Conservation (phyloP, 2,888 invertebrate genomes). For the Lepidocyrtinus sp. region DNA sequence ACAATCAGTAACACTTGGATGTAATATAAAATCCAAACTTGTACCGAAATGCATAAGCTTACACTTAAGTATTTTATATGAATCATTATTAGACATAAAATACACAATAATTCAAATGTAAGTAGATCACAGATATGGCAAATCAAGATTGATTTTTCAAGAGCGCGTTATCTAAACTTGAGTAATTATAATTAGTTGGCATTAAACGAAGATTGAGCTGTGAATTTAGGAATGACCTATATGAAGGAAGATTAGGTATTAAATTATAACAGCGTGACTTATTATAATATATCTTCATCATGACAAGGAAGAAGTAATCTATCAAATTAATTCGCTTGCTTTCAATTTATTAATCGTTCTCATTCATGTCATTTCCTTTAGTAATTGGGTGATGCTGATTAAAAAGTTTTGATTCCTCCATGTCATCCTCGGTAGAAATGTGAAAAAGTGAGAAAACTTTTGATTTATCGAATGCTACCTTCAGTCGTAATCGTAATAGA, state of each 20-base stretch:
- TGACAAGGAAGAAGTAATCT: neutral
- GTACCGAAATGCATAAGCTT: too few species aligned
- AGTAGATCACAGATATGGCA: slow-evolving; percentile 34
- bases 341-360: neutral
- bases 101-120: too few species aligned
- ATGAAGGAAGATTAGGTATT: too few species aligned
- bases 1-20: neutral
- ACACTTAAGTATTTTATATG: too few species aligned
- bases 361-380: neutral
- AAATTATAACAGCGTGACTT: too few species aligned
- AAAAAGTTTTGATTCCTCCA: neutral
- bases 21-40: slow-evolving; percentile 5
- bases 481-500: neutral
- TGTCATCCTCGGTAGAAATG: slow-evolving; percentile 21
- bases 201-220: too few species aligned
- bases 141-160: too few species aligned
- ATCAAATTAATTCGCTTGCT: neutral
- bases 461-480: neutral
- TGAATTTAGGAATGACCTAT: too few species aligned
- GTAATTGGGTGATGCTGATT: neutral
- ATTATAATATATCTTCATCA: too few species aligned
- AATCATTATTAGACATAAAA: too few species aligned
- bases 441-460: slow-evolving; percentile 41
- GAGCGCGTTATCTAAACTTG: too few species aligned
- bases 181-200: slow-evolving; percentile 7